A percentile compares a stretch with the other conserved stretches of the same genome.
phyloP scores from a whole-genome alignment of 2,888 invertebrate species.

The Helicoverpa assulta region DNA sequence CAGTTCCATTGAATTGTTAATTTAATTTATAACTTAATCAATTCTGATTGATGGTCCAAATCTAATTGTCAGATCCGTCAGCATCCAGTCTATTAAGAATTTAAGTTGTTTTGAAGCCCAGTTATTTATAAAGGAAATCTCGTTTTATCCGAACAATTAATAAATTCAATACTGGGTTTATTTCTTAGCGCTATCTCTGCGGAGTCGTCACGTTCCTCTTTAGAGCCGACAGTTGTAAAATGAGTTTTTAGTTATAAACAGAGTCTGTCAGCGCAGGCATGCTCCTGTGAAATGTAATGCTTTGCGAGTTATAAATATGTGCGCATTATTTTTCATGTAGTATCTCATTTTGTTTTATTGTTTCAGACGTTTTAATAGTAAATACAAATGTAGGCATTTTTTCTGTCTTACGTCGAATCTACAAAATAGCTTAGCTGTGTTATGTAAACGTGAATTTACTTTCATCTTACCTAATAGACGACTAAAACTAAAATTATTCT shows the following conservation, averaged over 20 bases:
- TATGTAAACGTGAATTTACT: no score
- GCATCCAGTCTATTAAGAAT: constrained; percentile 3
- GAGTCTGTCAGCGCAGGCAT: constrained; percentile 31
- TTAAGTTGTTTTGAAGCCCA: constrained; percentile 23
- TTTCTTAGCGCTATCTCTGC: constrained; percentile 17
- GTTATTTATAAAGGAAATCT: constrained; percentile 14
- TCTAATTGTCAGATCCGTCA: constrained; percentile 34
- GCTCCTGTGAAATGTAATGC: constrained; percentile 30
- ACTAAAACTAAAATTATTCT: background rate
- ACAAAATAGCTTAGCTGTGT: background rate
- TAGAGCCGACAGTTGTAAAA: constrained; percentile 53
- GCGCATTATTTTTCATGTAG: background rate
- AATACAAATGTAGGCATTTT: background rate
- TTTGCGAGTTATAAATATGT: constrained; percentile 7
- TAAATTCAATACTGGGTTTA: constrained; percentile 21
- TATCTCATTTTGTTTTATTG: background rate
- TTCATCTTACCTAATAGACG: background rate
- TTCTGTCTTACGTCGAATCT: background rate
- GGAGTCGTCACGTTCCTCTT: constrained; percentile 6
- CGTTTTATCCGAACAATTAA: constrained; percentile 38
- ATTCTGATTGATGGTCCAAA: constrained; percentile 20
- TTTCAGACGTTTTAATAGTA: background rate
- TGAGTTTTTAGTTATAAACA: constrained; percentile 58
- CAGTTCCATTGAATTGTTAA: constrained; percentile 18
- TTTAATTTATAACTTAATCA: constrained; percentile 20